Conservation (phyloP, 2,797 vertebrate species). For the Rousettus madagascariensis region DNA sequence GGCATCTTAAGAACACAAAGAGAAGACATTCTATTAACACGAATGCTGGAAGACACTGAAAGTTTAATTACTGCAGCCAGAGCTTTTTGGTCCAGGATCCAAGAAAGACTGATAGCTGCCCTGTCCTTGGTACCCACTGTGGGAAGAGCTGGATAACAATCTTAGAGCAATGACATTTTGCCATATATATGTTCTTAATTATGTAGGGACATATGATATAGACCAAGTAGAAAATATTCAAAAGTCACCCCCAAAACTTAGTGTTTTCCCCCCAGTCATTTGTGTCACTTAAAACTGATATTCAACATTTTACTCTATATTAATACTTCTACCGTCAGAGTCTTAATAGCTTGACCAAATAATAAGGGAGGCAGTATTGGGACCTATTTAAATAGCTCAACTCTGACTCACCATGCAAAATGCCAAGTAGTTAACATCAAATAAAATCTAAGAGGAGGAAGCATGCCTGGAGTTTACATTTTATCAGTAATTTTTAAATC, state of each 20-base stretch:
- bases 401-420: background rate
- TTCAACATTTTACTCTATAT: background rate
- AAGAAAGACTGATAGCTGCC: background rate
- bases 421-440: background rate
- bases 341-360: background rate
- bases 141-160: background rate
- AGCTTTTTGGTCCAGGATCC: background rate
- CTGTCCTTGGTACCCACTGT: background rate
- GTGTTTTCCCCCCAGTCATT: background rate
- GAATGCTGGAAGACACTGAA: background rate
- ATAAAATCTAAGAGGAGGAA: background rate
- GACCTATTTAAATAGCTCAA: background rate
- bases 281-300: background rate
- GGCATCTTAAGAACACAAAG: constrained; percentile 24
- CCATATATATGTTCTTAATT: background rate
- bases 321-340: background rate
- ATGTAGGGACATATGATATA: background rate
- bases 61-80: constrained; percentile 40
- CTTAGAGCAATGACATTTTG: background rate
- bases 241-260: background rate
- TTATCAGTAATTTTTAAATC: background rate
- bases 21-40: background rate
- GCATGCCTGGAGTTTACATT: background rate
- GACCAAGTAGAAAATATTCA: constrained; percentile 3
- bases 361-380: background rate